A percentile compares a stretch with the other conserved stretches of the same genome.
These are phyloP conservation scores for Odontomachus brunneus DNA, from an alignment of 1,140 invertebrate species.

Conservation along the genomic window DNA sequence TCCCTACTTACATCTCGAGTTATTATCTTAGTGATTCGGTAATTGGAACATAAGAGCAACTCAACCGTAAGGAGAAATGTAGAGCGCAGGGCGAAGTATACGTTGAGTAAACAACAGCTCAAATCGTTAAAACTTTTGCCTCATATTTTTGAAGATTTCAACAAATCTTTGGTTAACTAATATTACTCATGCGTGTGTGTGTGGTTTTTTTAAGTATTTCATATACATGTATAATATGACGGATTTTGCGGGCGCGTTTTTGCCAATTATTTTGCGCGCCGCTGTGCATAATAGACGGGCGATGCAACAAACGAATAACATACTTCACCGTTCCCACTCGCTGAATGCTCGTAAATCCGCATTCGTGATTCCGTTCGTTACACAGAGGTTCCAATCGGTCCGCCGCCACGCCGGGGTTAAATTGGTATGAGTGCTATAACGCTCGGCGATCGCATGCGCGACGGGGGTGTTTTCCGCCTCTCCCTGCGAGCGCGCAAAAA, in stretches of 20 bases:
- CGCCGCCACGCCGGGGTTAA: conserved; percentile 1
- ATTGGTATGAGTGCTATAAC: conserved; percentile 15
- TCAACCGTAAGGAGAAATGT: background rate
- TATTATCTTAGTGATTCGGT: conserved; percentile 1
- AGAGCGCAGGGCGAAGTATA: background rate
- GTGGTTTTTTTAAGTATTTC: background rate
- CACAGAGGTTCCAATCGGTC: conserved; percentile 9
- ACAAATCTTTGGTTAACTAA: background rate
- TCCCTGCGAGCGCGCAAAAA: background rate
- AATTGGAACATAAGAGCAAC: background rate
- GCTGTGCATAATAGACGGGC: conserved; percentile 17
- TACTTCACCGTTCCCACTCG: conserved; percentile 29
- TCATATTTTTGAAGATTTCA: background rate
- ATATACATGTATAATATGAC: conserved; percentile 1
- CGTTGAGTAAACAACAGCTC: background rate
- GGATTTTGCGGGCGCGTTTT: conserved; percentile 8
- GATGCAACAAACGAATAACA: conserved; percentile 44
- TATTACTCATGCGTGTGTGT: background rate
- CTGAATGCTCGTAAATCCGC: conserved; percentile 42
- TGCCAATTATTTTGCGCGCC: conserved; percentile 12
- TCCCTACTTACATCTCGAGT: background rate
- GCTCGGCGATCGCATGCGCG: conserved; percentile 24
- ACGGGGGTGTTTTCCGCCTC: background rate
- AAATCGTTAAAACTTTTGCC: background rate
- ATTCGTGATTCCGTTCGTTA: conserved; percentile 48